Conservation (phyloP, 1,140 invertebrate genomes). For the Bradysia coprophila region DNA sequence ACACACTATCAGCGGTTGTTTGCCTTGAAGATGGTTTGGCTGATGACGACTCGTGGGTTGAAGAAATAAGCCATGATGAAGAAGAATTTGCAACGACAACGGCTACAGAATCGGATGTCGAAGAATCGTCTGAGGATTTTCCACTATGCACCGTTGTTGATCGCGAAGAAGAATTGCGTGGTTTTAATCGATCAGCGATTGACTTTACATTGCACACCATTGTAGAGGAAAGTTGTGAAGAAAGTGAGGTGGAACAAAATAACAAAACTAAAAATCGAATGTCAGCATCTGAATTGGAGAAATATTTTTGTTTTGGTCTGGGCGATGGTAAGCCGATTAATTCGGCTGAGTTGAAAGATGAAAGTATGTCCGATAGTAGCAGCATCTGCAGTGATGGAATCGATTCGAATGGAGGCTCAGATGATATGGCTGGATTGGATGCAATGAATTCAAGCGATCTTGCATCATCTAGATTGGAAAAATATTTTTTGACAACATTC, state of each 20-base stretch:
- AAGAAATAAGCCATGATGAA: conserved; percentile 58
- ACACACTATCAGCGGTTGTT: conserved; percentile 45
- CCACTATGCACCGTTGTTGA: conserved; percentile 30
- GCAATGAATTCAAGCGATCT: conserved; percentile 35
- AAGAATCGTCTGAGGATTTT: conserved; percentile 31
- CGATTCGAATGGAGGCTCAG: conserved; percentile 40
- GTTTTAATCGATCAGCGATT: conserved; percentile 59
- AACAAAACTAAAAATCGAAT: conserved; percentile 38
- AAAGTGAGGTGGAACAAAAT: conserved; percentile 56
- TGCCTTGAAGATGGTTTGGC: conserved; percentile 65
- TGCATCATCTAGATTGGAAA: conserved; percentile 69
- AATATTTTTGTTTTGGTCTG: conserved; percentile 77
- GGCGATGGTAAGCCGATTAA: conserved; percentile 42
- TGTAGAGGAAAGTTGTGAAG: conserved; percentile 83
- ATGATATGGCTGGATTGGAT: conserved; percentile 30
- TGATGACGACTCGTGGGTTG: conserved; percentile 75
- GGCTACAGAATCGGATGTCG: conserved; percentile 30
- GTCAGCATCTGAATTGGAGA: conserved; percentile 68
- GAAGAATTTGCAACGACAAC: conserved; percentile 32
- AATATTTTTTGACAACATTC: conserved; percentile 76
- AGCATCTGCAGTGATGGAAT: conserved; percentile 69
- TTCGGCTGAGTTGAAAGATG: conserved; percentile 31
- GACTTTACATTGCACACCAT: conserved; percentile 87
- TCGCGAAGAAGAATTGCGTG: conserved; percentile 60
- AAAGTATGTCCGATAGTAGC: conserved; percentile 70